Conservation (phyloP, 2,797 vertebrate genomes). For the Steatocranus sp. region DNA sequence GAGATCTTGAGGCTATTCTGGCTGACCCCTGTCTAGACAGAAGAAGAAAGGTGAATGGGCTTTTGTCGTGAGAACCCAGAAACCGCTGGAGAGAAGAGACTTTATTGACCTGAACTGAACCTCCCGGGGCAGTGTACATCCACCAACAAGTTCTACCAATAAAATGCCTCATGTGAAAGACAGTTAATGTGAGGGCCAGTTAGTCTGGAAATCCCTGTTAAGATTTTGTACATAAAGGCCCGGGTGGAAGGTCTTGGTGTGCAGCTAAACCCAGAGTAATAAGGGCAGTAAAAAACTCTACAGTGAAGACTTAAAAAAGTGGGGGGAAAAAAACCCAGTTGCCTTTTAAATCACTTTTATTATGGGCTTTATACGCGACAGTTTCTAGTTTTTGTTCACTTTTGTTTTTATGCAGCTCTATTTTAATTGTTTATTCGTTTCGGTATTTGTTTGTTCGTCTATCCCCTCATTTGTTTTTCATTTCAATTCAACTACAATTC, state of each 20-base stretch:
- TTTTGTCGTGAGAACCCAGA: constrained; percentile 16
- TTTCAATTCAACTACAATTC: constrained; percentile 16
- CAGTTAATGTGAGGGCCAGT: constrained; percentile 6
- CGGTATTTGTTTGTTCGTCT: not conserved
- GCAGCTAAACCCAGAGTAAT: constrained; percentile 1
- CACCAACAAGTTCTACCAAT: constrained; percentile 2
- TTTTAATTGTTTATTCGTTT: not conserved
- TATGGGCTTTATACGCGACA: not conserved
- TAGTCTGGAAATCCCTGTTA: not conserved
- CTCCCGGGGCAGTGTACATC: not conserved
- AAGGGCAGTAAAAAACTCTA: not conserved
- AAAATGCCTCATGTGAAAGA: constrained; percentile 7
- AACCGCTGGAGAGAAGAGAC: not conserved
- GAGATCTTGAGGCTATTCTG: constrained; percentile 22
- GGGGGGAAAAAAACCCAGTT: not conserved
- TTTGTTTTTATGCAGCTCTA: not conserved
- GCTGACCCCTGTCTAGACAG: constrained; percentile 30
- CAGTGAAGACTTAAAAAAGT: not conserved
- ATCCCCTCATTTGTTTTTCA: constrained; percentile 1
- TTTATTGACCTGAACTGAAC: constrained; percentile 18
- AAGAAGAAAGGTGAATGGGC: constrained; percentile 34
- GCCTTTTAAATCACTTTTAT: constrained; percentile 18
- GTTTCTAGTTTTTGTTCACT: not conserved
- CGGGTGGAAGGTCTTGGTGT: constrained; percentile 13
- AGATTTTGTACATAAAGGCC: constrained; percentile 4